Evolutionary conservation across 2,797 vertebrate genomes (phyloP), one percentile per base, ranked within the genome.

Genomic region (Myripristis jacobus): DNA sequence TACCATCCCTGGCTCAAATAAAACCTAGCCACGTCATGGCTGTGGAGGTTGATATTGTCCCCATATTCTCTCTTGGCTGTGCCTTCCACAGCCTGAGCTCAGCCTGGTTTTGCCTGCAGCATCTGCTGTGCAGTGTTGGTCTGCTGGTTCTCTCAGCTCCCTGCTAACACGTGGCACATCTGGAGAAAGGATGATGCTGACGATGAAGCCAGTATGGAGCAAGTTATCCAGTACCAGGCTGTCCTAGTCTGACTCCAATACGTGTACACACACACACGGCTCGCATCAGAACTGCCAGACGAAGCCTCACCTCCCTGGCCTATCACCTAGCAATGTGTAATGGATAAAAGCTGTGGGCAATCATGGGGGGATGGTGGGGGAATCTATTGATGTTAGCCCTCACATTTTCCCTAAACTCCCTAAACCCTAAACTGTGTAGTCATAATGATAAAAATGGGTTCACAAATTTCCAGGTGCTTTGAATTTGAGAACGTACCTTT

Each of bases 131-230:
- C 86, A 75, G 88, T 68, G 73, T 90, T 88, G 73, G 71, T 87
- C 79, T 87, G 77, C 79, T 87, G 80, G 79, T 86, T 85, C 80
- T 86, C 72, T 66, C 71, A 84, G 80, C 78, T 89, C 80, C 75
- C 59, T 44, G 81, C 85, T 89, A 87, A 92, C 91, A 94, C 93
- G 93, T 94, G 94, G 94, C 94, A 94, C 94, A 94, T 94, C 93
- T 94, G 94, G 93, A 90, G 90, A 90, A 91, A 89, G 91, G 89
- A 91, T 92, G 93, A 91, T 81, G 81, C 66, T 85, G 81, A 73
- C 65, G 83, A 79, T 86, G 86, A 83, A 75, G 56, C 87, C 83
- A 78, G 83, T 76, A 73, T 81, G 68, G 80, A 80, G 83, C 82
- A 84, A 83, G 82, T 67, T 73, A 80, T 88, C 84, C 87, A 73